Percentiles rank a stretch among this genome's conserved stretches.
These are phyloP conservation scores for Ramphastos sulfuratus DNA, from an alignment of 2,113 vertebrate species.

Conservation along the genomic window DNA sequence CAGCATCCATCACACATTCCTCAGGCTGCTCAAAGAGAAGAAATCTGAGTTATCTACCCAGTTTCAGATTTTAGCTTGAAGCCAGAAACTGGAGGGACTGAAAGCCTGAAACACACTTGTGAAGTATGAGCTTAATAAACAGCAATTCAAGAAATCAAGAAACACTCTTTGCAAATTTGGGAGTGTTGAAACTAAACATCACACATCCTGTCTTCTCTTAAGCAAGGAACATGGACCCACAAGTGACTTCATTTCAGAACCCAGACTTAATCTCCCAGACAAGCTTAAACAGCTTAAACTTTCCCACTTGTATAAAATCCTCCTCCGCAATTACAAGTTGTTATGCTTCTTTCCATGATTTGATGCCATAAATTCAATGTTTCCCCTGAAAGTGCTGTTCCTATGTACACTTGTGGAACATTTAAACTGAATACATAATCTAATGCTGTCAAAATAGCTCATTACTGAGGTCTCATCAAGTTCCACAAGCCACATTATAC, in stretches of 20 bases:
- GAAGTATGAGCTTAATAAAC: not conserved
- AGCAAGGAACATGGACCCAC: accelerated
- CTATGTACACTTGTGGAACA: not conserved
- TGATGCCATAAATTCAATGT: not conserved
- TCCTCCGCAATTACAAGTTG: not conserved
- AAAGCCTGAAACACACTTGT: not conserved
- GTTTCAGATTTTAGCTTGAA: not conserved
- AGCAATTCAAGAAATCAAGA: not conserved
- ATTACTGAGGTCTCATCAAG: not conserved
- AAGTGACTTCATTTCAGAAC: not conserved
- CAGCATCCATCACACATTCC: not conserved
- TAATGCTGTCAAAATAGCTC: not conserved
- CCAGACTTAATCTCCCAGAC: not conserved
- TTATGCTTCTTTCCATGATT: not conserved
- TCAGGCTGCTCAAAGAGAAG: not conserved
- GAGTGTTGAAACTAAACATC: not conserved
- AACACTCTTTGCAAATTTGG: not conserved
- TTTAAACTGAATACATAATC: not conserved
- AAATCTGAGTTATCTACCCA: not conserved
- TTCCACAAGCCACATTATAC: not conserved
- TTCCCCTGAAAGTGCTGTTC: not conserved
- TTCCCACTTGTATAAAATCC: not conserved
- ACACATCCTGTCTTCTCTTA: not conserved
- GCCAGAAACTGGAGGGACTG: not conserved
- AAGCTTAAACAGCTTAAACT: not conserved